Percentiles rank a stretch among this genome's conserved stretches.
phyloP scores from a whole-genome alignment of 2,888 invertebrate species.

The Listrodromus nycthemerus region DNA sequence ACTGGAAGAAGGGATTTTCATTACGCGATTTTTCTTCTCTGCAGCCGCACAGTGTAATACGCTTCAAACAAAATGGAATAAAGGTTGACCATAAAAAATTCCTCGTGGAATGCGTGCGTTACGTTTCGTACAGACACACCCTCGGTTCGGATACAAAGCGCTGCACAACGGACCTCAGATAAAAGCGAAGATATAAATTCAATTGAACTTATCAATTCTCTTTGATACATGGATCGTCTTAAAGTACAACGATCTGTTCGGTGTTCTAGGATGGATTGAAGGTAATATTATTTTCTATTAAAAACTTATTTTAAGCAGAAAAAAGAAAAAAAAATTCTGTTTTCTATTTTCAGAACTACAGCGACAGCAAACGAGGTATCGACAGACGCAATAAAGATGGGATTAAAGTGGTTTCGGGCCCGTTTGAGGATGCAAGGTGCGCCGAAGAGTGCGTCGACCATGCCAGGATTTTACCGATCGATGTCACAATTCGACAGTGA shows the following conservation, averaged over 20 bases:
- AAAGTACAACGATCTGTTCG: constrained; percentile 25
- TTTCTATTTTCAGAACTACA: constrained; percentile 15
- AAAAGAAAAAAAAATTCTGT: not conserved
- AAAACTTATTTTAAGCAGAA: not conserved
- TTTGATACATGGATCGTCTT: constrained; percentile 40
- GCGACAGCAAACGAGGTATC: not conserved
- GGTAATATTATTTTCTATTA: constrained; percentile 10
- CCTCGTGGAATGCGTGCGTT: constrained; percentile 12
- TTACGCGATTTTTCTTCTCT: constrained; percentile 1
- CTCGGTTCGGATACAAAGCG: constrained; percentile 11
- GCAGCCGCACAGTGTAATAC: not conserved
- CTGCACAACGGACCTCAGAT: constrained; percentile 39
- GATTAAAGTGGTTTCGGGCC: constrained; percentile 85
- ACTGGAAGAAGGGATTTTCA: constrained; percentile 19
- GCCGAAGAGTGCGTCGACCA: constrained; percentile 49
- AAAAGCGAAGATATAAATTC: constrained; percentile 50
- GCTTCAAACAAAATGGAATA: not conserved
- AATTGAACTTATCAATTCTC: constrained; percentile 48
- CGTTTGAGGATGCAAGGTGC: constrained; percentile 77
- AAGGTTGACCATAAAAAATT: not conserved
- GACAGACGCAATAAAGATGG: constrained; percentile 69
- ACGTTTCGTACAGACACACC: constrained; percentile 44
- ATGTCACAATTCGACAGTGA: constrained; percentile 68
- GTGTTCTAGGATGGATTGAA: constrained; percentile 9
- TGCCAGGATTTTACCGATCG: constrained; percentile 72